These are phyloP conservation scores for Dusona sp. DNA, from an alignment of 2,888 invertebrate species.

Conservation along the genomic window DNA sequence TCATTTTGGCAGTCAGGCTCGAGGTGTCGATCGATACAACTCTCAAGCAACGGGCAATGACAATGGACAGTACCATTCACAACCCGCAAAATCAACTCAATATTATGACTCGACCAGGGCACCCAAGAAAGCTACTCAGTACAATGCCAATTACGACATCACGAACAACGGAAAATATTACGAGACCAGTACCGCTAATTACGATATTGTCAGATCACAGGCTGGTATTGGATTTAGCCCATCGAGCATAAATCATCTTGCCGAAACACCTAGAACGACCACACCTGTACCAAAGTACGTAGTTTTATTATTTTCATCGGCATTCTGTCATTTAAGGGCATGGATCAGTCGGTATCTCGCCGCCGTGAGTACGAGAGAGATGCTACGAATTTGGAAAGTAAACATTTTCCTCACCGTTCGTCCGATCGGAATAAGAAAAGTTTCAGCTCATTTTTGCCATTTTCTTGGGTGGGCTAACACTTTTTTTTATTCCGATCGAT, in stretches of 20 bases:
- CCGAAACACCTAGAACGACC: slow-evolving; percentile 80
- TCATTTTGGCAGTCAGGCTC: slow-evolving; percentile 28
- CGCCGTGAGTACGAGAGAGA: too few species aligned
- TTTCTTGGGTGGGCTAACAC: too few species aligned
- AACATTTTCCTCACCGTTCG: too few species aligned
- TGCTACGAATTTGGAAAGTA: too few species aligned
- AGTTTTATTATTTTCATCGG: background rate
- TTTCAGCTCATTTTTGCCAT: too few species aligned
- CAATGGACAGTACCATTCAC: slow-evolving; percentile 76
- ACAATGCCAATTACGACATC: slow-evolving; percentile 76
- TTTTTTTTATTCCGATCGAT: too few species aligned
- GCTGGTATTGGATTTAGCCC: slow-evolving; percentile 82
- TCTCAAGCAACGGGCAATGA: slow-evolving; percentile 68
- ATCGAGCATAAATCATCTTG: slow-evolving; percentile 82
- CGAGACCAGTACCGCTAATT: slow-evolving; percentile 79
- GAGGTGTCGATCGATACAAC: slow-evolving; percentile 61
- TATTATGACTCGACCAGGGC: slow-evolving; percentile 78
- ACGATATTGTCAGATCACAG: slow-evolving; percentile 78
- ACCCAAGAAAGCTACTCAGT: slow-evolving; percentile 79
- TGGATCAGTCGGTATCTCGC: too few species aligned
- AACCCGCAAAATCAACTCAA: slow-evolving; percentile 74
- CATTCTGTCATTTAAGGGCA: background rate
- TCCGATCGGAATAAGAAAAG: too few species aligned
- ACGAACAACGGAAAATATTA: slow-evolving; percentile 78
- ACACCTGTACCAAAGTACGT: slow-evolving; percentile 81